Conservation (phyloP, 2,888 invertebrate species). For the Eupithecia vulgata region DNA sequence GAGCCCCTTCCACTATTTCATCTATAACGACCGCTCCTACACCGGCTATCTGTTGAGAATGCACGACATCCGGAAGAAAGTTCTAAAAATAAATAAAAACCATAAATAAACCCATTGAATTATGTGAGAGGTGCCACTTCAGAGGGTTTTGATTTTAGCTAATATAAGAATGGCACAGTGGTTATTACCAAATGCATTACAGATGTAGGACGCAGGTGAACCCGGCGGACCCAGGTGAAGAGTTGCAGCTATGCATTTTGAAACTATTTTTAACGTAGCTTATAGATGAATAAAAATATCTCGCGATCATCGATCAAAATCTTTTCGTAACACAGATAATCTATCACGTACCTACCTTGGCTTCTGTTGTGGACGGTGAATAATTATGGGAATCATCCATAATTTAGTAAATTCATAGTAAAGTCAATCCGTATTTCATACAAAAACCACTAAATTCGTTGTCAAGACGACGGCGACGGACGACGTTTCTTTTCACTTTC, state of each 20-base stretch:
- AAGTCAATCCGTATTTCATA: conserved; percentile 67
- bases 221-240: conserved; percentile 47
- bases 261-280: conserved; percentile 70
- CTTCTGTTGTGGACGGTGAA: conserved; percentile 63
- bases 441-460: conserved; percentile 72
- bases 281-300: conserved; percentile 67
- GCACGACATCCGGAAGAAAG: conserved; percentile 82
- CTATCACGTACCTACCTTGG: conserved; percentile 70
- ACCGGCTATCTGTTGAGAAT: conserved; percentile 77
- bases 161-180: conserved; percentile 24
- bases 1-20: conserved; percentile 56
- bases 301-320: conserved; percentile 54
- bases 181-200: conserved; percentile 7
- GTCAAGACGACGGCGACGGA: conserved; percentile 78
- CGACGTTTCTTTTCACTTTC: conserved; percentile 73
- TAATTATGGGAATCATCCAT: conserved; percentile 76
- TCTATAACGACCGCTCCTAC: conserved; percentile 60
- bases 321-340: conserved; percentile 14
- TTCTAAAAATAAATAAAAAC: conserved; percentile 82
- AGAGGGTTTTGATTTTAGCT: conserved; percentile 34
- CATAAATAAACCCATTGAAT: conserved; percentile 58
- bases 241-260: conserved; percentile 64
- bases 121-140: conserved; percentile 36
- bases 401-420: conserved; percentile 77
- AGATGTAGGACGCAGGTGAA: conserved; percentile 37